Percentiles rank a stretch among this genome's conserved stretches.
Evolutionary conservation across 2,888 invertebrate species (phyloP).

Genomic region (Morinoia aosen): DNA sequence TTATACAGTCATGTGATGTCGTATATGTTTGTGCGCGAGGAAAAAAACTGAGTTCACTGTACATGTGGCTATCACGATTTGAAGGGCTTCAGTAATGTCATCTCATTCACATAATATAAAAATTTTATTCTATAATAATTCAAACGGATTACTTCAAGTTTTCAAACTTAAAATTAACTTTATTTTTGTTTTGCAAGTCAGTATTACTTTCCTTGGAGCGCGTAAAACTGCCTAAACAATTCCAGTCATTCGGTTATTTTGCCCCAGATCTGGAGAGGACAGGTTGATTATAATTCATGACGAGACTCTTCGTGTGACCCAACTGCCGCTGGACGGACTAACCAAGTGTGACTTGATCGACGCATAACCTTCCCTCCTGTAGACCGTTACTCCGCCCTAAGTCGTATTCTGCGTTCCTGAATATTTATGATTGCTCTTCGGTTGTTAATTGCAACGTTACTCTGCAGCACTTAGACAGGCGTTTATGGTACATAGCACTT

Average conservation of each 20-base stretch:
- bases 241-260: neutral
- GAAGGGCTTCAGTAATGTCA: neutral
- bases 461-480: neutral
- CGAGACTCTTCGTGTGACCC: neutral
- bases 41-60: neutral
- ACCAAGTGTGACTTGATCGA: neutral
- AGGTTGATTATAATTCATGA: neutral
- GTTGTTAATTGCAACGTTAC: neutral
- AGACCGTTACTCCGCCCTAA: neutral
- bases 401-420: neutral
- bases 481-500: too few species aligned
- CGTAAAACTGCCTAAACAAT: neutral
- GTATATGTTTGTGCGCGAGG: neutral
- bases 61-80: neutral
- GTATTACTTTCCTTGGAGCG: neutral
- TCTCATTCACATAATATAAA: neutral
- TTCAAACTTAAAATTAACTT: neutral
- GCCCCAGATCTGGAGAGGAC: neutral
- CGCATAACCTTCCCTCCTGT: neutral
- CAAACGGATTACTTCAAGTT: neutral
- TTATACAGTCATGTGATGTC: neutral
- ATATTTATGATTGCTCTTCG: neutral
- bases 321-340: neutral
- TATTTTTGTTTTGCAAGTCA: neutral
- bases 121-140: neutral